Evolutionary conservation across 2,888 invertebrate genomes (phyloP).

Genomic region (Argyresthia albistria): DNA sequence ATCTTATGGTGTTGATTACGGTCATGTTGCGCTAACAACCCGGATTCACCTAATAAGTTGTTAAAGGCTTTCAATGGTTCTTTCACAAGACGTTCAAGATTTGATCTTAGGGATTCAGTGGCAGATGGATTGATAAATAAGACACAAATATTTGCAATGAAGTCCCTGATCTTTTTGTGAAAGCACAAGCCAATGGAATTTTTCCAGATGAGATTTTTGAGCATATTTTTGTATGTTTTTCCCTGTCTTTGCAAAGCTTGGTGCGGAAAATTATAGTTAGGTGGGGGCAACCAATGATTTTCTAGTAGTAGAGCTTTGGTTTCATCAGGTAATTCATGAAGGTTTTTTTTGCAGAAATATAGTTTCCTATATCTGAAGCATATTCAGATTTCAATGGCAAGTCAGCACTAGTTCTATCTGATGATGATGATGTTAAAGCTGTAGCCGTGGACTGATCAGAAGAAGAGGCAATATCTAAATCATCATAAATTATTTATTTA

Average conservation of each 20-base stretch:
- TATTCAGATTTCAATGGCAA: slow-evolving; percentile 1
- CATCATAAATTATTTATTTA: too few relatives aligned
- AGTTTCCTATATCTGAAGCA: slow-evolving; percentile 8
- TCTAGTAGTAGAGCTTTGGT: slow-evolving; percentile 8
- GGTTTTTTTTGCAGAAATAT: slow-evolving; percentile 3
- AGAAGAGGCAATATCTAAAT: slow-evolving; percentile 5
- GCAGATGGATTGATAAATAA: too few relatives aligned
- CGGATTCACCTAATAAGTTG: too few relatives aligned
- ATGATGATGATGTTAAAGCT: slow-evolving; percentile 4
- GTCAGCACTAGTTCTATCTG: not conserved
- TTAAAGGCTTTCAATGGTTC: too few relatives aligned
- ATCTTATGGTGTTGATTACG: too few relatives aligned
- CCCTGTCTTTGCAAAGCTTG: slow-evolving; percentile 6
- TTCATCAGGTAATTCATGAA: slow-evolving; percentile 1
- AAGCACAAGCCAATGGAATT: slow-evolving; percentile 12
- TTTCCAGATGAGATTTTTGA: slow-evolving; percentile 11
- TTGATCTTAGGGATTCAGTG: too few relatives aligned
- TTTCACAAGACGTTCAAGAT: too few relatives aligned
- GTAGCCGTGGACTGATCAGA: slow-evolving; percentile 5
- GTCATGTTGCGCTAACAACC: too few relatives aligned
- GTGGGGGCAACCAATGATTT: slow-evolving; percentile 8
- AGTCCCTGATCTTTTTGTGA: slow-evolving; percentile 12
- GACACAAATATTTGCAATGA: slow-evolving; percentile 12
- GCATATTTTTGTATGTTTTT: slow-evolving; percentile 10
- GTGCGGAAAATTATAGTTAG: slow-evolving; percentile 8